phyloP scores from a whole-genome alignment of 2,888 invertebrate species.

The Taphrorychus bicolor region DNA sequence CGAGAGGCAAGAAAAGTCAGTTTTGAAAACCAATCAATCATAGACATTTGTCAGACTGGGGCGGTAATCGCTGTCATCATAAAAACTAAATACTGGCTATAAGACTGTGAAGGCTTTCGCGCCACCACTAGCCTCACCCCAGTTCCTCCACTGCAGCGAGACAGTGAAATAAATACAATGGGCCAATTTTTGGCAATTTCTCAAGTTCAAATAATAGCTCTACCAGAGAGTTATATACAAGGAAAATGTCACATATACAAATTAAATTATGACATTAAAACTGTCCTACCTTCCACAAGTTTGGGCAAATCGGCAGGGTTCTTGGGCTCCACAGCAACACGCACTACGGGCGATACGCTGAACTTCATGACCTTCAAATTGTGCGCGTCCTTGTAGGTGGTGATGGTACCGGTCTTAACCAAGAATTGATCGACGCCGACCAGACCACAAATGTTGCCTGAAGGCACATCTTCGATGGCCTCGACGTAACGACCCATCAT shows the following conservation, averaged over 20 bases:
- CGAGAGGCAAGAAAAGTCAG: too few species aligned
- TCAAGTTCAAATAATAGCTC: too few species aligned
- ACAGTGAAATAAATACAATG: too few species aligned
- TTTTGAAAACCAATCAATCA: constrained; percentile 23
- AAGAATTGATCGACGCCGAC: constrained; percentile 99
- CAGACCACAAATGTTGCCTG: constrained; percentile 98
- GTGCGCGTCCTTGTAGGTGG: constrained; percentile 98
- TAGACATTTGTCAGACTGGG: constrained; percentile 31
- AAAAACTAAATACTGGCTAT: background rate
- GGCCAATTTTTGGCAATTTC: too few species aligned
- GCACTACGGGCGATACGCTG: constrained; percentile 98
- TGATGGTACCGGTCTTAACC: constrained; percentile 99
- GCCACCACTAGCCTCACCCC: too few species aligned
- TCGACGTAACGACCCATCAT: constrained; percentile 99
- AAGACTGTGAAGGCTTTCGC: too few species aligned
- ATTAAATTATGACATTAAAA: too few species aligned
- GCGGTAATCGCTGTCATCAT: constrained; percentile 35
- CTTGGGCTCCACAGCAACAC: constrained; percentile 99
- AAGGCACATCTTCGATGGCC: constrained; percentile 99
- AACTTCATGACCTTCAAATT: constrained; percentile 99
- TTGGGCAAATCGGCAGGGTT: constrained; percentile 99
- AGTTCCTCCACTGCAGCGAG: too few species aligned
- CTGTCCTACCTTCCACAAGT: constrained; percentile 80
- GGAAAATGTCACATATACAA: background rate
- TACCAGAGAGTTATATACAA: too few species aligned